Evolutionary conservation across 2,113 vertebrate genomes (phyloP).

Genomic region (Aspidoscelis tigris): DNA sequence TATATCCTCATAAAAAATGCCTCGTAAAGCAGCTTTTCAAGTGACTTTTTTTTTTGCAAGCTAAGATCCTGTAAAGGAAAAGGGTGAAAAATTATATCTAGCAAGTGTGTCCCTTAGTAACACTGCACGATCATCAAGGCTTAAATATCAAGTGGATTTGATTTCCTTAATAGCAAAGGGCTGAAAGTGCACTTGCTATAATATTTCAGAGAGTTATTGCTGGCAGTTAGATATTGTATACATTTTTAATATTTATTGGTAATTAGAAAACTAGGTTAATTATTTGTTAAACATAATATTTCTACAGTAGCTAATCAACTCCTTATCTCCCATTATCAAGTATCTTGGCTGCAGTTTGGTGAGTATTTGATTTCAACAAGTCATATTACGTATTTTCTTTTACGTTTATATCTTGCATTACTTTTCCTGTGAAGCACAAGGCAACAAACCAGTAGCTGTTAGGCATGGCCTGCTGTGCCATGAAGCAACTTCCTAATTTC

Average conservation of each 20-base stretch:
- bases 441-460: too few relatives aligned
- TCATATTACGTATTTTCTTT: too few relatives aligned
- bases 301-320: constrained; percentile 10
- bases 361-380: neutral
- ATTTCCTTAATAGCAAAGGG: constrained; percentile 21
- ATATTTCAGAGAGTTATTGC: neutral
- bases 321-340: constrained; percentile 6
- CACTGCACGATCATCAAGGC: neutral
- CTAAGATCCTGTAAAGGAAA: neutral
- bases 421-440: too few relatives aligned
- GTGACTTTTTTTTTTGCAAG: neutral
- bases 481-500: too few relatives aligned
- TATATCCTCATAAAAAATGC: neutral
- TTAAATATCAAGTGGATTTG: neutral
- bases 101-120: constrained; percentile 24
- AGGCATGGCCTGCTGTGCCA: too few relatives aligned
- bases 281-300: neutral
- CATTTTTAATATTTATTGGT: neutral
- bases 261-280: constrained; percentile 6
- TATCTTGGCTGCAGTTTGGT: neutral
- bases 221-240: neutral
- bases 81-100: neutral
- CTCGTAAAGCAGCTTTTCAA: neutral
- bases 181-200: neutral
- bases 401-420: too few relatives aligned